Conservation (phyloP, 2,113 vertebrate species). For the Tragelaphus buxtoni region DNA sequence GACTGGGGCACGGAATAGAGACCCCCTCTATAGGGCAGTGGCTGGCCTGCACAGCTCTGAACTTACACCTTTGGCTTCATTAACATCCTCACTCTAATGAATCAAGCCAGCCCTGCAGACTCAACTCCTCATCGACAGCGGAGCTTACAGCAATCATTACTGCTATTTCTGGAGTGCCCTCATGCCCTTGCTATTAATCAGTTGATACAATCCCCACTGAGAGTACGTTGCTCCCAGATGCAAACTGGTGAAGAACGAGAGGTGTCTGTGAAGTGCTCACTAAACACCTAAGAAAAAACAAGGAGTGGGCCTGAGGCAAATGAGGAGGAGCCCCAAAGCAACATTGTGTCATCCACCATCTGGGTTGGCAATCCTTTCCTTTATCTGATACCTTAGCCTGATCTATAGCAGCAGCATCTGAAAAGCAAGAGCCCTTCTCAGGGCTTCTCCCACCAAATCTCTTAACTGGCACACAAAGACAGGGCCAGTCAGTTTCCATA, state of each 20-base stretch:
- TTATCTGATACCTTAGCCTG: not conserved
- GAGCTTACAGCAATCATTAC: slow-evolving; percentile 77
- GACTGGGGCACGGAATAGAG: not conserved
- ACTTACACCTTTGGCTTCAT: slow-evolving; percentile 34
- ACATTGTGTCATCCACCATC: not conserved
- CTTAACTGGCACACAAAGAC: not conserved
- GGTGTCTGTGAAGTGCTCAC: slow-evolving; percentile 22
- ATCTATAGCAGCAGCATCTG: not conserved
- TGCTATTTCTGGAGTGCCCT: slow-evolving; percentile 80
- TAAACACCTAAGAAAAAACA: slow-evolving; percentile 31
- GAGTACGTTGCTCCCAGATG: slow-evolving; percentile 11
- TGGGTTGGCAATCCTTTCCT: not conserved
- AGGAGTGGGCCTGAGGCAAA: not conserved
- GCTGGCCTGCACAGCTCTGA: not conserved
- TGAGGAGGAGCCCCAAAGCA: not conserved
- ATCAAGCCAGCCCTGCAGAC: slow-evolving; percentile 30
- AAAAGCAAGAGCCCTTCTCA: not conserved
- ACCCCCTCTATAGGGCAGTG: not conserved
- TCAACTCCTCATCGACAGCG: slow-evolving; percentile 63
- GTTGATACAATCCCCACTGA: slow-evolving; percentile 63
- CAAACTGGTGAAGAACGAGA: slow-evolving; percentile 27
- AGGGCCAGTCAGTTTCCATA: not conserved
- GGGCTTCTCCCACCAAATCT: not conserved
- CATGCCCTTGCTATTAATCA: slow-evolving; percentile 80
- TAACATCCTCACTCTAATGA: slow-evolving; percentile 48